Conservation (phyloP, 1,140 invertebrate species). For the Drosophila teissieri region DNA sequence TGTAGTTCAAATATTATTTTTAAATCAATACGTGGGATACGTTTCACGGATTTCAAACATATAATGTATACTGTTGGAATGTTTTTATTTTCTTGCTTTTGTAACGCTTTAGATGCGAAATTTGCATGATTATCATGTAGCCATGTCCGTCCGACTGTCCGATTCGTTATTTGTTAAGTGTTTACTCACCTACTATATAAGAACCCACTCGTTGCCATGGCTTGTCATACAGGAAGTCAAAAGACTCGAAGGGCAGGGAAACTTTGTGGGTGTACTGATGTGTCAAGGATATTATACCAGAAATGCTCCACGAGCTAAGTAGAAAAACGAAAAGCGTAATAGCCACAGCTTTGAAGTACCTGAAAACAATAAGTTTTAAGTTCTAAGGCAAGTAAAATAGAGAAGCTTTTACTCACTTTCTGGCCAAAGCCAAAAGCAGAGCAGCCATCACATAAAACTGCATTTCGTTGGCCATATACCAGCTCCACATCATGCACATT, state of each 20-base stretch:
- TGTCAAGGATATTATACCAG: slow-evolving; percentile 90
- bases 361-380: slow-evolving; percentile 63
- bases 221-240: slow-evolving; percentile 93
- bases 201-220: slow-evolving; percentile 93
- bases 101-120: no score
- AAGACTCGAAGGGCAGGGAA: slow-evolving; percentile 92
- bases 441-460: slow-evolving; percentile 93
- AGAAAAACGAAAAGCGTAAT: slow-evolving; percentile 86
- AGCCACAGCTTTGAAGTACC: slow-evolving; percentile 87
- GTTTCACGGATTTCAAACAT: no score
- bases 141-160: no score
- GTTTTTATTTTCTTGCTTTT: no score
- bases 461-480: slow-evolving; percentile 97
- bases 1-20: no score
- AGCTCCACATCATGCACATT: slow-evolving; percentile 95
- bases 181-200: slow-evolving; percentile 89
- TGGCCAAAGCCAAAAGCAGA: slow-evolving; percentile 89
- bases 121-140: no score
- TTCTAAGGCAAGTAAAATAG: no score
- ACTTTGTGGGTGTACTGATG: slow-evolving; percentile 91
- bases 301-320: slow-evolving; percentile 90
- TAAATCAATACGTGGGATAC: no score
- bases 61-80: no score
- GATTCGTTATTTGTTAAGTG: no score
- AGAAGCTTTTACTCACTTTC: slow-evolving; percentile 86